Evolutionary conservation across 2,797 vertebrate species (phyloP).

Genomic region (Mergus octosetaceus): DNA sequence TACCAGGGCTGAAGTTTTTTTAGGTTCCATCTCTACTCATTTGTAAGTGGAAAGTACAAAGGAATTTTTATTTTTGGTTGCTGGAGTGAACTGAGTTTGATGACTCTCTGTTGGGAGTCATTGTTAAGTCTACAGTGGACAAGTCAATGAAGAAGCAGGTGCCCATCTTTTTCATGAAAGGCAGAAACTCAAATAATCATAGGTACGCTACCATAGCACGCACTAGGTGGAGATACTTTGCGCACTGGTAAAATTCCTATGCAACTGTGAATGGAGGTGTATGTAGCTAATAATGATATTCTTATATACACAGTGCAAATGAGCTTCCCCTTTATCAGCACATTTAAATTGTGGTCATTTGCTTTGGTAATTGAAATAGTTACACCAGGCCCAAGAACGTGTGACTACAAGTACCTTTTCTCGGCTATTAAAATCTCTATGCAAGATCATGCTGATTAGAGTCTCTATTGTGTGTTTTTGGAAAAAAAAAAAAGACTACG

Average conservation of each 20-base stretch:
- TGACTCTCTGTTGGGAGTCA: background rate
- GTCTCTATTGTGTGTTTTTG: constrained; percentile 15
- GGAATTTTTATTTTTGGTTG: background rate
- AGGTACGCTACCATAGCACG: background rate
- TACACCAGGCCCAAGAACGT: background rate
- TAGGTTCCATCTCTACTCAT: background rate
- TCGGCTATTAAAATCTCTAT: background rate
- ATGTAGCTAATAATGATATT: background rate
- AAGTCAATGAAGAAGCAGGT: background rate
- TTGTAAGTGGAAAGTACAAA: background rate
- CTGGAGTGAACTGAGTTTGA: background rate
- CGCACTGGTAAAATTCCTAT: accelerated
- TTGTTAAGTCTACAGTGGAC: accelerated
- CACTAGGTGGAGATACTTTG: background rate
- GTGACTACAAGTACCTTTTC: background rate
- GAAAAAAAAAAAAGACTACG: background rate
- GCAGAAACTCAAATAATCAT: background rate
- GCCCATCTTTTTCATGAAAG: background rate
- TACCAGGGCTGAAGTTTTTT: background rate
- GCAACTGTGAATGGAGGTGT: background rate
- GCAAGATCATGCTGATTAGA: constrained; percentile 1
- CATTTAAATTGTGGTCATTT: background rate
- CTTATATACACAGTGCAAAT: background rate
- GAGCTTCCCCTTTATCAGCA: background rate
- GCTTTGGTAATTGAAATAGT: constrained; percentile 40